Evolutionary conservation across 2,113 vertebrate genomes (phyloP), one percentile per base, ranked within the genome.

Genomic region (Chloroceryle aenea): DNA sequence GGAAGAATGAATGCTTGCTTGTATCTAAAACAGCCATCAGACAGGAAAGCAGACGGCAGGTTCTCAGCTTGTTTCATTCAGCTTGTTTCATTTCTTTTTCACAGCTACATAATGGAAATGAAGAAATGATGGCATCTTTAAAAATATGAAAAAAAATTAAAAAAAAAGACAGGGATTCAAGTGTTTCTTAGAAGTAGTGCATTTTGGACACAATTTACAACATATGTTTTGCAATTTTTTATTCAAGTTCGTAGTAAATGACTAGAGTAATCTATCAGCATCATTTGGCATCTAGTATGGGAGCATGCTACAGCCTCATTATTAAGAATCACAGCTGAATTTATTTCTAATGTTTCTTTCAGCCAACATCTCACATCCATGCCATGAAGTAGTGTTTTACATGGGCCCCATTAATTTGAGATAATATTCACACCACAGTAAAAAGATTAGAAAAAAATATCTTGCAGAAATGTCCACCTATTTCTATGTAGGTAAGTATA

Each of bases 11-110:
- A 90, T 86, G 64, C n/a, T 61, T 86, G 18, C 26, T 90, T 93
- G n/a, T 84, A 56, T 91, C 29, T 61, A 67, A 90, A 80, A 52
- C 76, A 86, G 38, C 74, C 88, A 47, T 73, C 82, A 94, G 79
- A 84, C 67, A 40, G 50, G 42, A 91, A 69, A 93, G 63, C 23
- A 92, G 75, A 75, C 72, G 90, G 75, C 14, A 71, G 50, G 32
- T 45, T 92, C 23, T 68, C 71, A 75, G 52, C 17, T 89, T 74
- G 50, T 90, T 92, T 88, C 36, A 29, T 91, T 93, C 71, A 75
- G 52, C 17, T 89, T 74, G 50, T 90, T 92, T 88, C 36, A 29
- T 91, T 93, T 92, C 18, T 34, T 88, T 92, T 96, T 92, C 79
- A 69, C 56, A 81, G 56, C 32, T 59, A 77, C 72, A 74, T 71